Evolutionary conservation across 2,113 vertebrate species (phyloP).

Genomic region (Eubucco bourcierii): DNA sequence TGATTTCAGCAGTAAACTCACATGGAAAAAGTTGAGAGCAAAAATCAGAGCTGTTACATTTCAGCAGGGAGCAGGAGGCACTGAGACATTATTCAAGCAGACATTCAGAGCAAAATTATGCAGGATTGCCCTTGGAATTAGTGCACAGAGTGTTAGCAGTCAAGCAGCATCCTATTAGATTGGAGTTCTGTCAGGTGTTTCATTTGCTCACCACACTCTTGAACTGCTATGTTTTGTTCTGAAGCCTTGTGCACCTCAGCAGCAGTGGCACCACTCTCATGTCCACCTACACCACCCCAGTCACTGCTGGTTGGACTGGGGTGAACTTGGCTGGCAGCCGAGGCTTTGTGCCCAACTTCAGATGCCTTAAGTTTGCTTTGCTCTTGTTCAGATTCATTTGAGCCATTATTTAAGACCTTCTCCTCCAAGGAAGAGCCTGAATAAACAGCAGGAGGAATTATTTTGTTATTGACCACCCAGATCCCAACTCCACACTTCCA

Average conservation of each 20-base stretch:
- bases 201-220: conserved; percentile 88
- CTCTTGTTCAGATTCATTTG: conserved; percentile 82
- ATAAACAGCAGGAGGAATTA: conserved; percentile 80
- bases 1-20: conserved; percentile 22
- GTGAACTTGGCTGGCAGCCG: conserved; percentile 77
- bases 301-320: conserved; percentile 79
- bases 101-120: conserved; percentile 71
- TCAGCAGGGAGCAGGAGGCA: conserved; percentile 61
- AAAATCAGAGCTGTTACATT: conserved; percentile 68
- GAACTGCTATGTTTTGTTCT: conserved; percentile 77
- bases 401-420: conserved; percentile 87
- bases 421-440: conserved; percentile 92
- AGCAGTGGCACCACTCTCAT: conserved; percentile 78
- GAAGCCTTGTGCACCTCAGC: conserved; percentile 77
- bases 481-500: not conserved
- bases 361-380: conserved; percentile 83
- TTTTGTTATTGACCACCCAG: not conserved
- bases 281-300: conserved; percentile 78
- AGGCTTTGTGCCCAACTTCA: conserved; percentile 78
- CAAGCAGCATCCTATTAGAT: conserved; percentile 69
- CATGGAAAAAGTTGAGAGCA: conserved; percentile 58
- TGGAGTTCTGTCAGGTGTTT: conserved; percentile 43
- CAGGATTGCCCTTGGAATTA: conserved; percentile 70
- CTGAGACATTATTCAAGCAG: conserved; percentile 70
- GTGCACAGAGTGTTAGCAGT: conserved; percentile 71